phyloP scores from a whole-genome alignment of 2,113 vertebrate species.

The Atrichornis clamosus region DNA sequence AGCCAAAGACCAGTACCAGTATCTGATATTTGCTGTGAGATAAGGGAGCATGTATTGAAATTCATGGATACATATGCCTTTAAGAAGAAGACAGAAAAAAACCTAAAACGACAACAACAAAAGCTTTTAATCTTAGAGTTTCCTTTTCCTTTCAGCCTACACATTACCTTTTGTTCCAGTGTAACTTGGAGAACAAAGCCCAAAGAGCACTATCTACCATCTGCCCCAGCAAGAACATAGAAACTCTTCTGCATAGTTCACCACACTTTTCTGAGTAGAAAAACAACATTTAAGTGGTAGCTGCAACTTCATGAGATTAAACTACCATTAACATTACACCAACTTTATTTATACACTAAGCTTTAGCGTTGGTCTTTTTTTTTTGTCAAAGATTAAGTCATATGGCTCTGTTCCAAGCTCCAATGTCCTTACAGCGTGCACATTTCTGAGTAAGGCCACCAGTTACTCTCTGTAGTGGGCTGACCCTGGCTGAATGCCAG shows the following conservation, averaged over 20 bases:
- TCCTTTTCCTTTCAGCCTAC: neutral
- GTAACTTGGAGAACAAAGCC: neutral
- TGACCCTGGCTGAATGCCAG: neutral
- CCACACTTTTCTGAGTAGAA: neutral
- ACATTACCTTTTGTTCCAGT: neutral
- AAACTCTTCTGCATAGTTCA: neutral
- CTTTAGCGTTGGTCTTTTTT: neutral
- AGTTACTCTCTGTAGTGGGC: neutral
- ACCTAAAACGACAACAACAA: neutral
- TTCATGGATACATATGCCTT: neutral
- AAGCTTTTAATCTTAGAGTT: neutral
- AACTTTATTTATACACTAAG: neutral
- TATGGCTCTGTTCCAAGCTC: neutral
- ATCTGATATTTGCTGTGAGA: neutral
- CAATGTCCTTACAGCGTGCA: rapidly evolving
- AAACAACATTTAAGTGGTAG: neutral
- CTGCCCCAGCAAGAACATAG: neutral
- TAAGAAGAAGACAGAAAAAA: neutral
- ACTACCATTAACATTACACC: neutral
- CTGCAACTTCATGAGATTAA: neutral
- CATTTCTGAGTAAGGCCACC: neutral
- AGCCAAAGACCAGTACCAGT: neutral
- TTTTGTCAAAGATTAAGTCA: neutral
- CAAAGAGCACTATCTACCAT: neutral
- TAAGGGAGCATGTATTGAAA: neutral